phyloP scores from a whole-genome alignment of 2,113 vertebrate species.

The Irena cyanogastra region DNA sequence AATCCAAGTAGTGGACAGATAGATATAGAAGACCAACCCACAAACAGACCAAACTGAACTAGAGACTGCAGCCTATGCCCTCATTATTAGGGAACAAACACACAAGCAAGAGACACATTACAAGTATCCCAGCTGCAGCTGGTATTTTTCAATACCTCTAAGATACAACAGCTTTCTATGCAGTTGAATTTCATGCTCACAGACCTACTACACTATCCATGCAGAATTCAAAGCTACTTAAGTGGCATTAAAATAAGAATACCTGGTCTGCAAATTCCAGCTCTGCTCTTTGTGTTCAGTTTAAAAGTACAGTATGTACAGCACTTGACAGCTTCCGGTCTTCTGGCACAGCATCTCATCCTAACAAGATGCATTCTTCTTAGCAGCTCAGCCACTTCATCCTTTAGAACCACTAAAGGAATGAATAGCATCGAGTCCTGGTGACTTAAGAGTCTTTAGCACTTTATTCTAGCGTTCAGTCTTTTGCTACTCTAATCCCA shows the following conservation, averaged over 20 bases:
- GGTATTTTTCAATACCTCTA: not conserved
- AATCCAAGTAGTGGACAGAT: not conserved
- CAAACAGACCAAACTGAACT: not conserved
- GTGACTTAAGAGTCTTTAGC: not conserved
- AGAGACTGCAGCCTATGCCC: not conserved
- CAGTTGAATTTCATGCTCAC: no score
- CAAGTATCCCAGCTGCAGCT: not conserved
- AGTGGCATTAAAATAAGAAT: not conserved
- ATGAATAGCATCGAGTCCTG: not conserved
- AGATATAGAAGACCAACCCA: not conserved
- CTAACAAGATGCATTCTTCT: not conserved
- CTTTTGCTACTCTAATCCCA: not conserved
- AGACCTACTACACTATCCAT: not conserved
- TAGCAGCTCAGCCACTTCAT: slow-evolving; percentile 15
- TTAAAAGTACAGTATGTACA: not conserved
- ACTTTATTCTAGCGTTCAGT: not conserved
- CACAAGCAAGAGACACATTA: not conserved
- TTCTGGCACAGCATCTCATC: not conserved
- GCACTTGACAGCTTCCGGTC: not conserved
- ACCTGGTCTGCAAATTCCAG: not conserved
- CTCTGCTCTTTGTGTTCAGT: not conserved
- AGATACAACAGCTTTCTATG: no score
- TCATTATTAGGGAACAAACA: not conserved
- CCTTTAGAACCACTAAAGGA: not conserved
- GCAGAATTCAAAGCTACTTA: not conserved